Conservation (phyloP, 2,888 invertebrate species). For the Idaea straminata region DNA sequence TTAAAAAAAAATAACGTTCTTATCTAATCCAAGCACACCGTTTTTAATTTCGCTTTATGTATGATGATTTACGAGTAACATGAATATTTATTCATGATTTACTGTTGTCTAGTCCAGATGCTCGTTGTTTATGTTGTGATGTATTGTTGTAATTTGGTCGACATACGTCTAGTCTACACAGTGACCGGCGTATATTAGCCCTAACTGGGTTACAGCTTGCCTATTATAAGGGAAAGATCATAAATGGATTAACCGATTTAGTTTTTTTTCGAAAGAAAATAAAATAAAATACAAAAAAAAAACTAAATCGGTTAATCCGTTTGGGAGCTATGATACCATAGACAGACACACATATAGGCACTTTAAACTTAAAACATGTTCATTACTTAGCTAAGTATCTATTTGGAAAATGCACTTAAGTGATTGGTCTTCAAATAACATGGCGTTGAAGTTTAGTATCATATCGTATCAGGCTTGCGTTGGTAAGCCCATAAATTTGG, state of each 20-base stretch:
- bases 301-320: no score
- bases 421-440: neutral
- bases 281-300: no score
- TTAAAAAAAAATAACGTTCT: no score
- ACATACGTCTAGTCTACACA: constrained; percentile 13
- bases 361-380: no score
- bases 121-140: constrained; percentile 44
- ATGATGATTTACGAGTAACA: constrained; percentile 32
- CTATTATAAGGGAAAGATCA: no score
- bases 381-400: neutral
- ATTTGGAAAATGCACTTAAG: neutral
- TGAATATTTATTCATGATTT: constrained; percentile 58
- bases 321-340: no score
- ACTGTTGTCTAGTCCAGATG: constrained; percentile 55
- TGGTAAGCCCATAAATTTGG: no score
- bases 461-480: no score
- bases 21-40: neutral
- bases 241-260: no score
- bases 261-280: no score
- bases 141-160: constrained; percentile 55
- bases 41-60: constrained; percentile 30
- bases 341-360: no score
- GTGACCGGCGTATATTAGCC: neutral
- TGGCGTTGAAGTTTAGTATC: neutral
- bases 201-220: neutral